These are phyloP conservation scores for Cotesia vestalis DNA, from an alignment of 1,140 invertebrate species.

Conservation along the genomic window DNA sequence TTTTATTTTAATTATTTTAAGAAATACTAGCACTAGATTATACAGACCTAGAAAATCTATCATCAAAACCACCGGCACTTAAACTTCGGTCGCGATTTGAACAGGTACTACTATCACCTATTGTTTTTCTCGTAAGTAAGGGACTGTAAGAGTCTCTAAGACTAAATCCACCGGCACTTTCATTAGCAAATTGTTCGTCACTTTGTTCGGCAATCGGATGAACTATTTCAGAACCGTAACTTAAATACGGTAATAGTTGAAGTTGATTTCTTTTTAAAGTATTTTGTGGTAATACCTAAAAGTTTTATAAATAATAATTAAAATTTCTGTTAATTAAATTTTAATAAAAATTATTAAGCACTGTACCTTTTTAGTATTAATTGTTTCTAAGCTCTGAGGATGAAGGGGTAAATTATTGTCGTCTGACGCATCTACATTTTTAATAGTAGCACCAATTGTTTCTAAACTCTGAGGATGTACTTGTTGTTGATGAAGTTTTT, in stretches of 20 bases:
- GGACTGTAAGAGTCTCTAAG: conserved; percentile 73
- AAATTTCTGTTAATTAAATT: conserved; percentile 22
- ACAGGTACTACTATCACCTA: conserved; percentile 47
- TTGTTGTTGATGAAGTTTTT: conserved; percentile 59
- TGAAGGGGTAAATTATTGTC: conserved; percentile 65
- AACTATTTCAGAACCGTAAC: conserved; percentile 79
- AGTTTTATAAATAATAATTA: conserved; percentile 31
- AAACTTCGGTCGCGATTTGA: conserved; percentile 55
- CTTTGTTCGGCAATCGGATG: conserved; percentile 86
- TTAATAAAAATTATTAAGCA: conserved; percentile 18
- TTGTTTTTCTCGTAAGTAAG: conserved; percentile 69
- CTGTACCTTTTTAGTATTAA: conserved; percentile 61
- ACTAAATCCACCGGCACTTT: conserved; percentile 54
- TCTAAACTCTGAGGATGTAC: conserved; percentile 64
- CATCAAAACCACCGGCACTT: conserved; percentile 54
- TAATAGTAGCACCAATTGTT: conserved; percentile 61
- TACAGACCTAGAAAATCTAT: conserved; percentile 57
- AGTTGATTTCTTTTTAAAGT: conserved; percentile 62
- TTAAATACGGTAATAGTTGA: conserved; percentile 71
- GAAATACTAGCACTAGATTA: no score
- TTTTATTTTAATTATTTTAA: no score
- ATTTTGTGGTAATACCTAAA: conserved; percentile 60
- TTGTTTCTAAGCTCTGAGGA: conserved; percentile 64
- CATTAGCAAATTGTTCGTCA: conserved; percentile 73
- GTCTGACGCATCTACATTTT: conserved; percentile 58